Evolutionary conservation across 2,797 vertebrate genomes (phyloP).

Genomic region (Sphenodon punctatus): DNA sequence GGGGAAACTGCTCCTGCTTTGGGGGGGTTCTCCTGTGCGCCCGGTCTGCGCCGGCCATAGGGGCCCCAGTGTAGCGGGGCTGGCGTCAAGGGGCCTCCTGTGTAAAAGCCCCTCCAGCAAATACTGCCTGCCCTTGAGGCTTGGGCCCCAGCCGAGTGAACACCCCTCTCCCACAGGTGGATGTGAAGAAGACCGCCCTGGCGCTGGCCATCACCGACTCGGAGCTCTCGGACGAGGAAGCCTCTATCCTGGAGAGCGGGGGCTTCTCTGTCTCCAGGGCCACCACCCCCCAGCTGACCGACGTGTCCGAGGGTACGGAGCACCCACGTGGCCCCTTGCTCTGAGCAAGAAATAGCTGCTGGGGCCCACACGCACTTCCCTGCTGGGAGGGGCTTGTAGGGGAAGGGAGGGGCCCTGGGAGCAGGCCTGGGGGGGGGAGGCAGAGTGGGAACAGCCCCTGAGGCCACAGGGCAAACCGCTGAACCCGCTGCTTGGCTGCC

Average conservation of each 20-base stretch:
- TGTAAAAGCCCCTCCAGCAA: too few relatives aligned
- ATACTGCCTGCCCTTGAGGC: too few relatives aligned
- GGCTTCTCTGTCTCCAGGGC: slow-evolving; percentile 97
- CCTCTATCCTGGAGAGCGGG: slow-evolving; percentile 95
- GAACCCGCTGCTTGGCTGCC: slow-evolving; percentile 7
- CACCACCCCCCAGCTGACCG: slow-evolving; percentile 93
- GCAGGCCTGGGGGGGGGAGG: too few relatives aligned
- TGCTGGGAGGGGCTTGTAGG: background rate
- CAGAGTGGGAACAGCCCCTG: too few relatives aligned
- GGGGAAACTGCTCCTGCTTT: too few relatives aligned
- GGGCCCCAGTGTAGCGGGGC: background rate
- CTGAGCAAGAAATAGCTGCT: background rate
- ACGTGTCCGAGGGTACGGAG: slow-evolving; percentile 90
- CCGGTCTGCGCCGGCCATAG: background rate
- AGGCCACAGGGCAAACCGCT: background rate
- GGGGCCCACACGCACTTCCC: background rate
- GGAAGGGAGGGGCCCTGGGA: too few relatives aligned
- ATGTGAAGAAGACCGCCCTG: slow-evolving; percentile 93
- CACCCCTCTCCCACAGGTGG: too few relatives aligned
- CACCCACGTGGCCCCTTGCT: too few relatives aligned
- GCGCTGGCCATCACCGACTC: slow-evolving; percentile 99
- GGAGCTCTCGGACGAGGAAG: slow-evolving; percentile 96
- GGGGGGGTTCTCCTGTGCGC: too few relatives aligned
- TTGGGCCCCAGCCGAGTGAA: too few relatives aligned
- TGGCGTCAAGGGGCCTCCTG: too few relatives aligned